Base-by-base conservation (phyloP, 2,888 invertebrate genomes). In the Marronus borbonicus region DNA sequence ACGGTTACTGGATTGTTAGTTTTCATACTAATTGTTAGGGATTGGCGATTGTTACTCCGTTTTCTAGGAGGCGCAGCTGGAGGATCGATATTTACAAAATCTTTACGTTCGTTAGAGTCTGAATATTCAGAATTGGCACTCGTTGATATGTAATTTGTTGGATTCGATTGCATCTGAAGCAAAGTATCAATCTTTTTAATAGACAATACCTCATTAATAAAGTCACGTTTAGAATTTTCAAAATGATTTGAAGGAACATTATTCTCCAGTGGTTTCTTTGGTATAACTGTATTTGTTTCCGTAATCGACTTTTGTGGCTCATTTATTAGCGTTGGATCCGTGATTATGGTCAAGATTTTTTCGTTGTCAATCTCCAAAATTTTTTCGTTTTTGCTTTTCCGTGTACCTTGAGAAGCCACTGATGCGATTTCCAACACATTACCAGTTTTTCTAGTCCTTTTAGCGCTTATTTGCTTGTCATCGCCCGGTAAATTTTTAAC, bases 31-130 rank as follows among this genome's bases (percentile, higher is more conserved):
- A 83, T 84, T 12, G 84, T 78, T 44, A 78, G 50, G 3, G 86
- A 86, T 81, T 84, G 85, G 79, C 88, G 88, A 72, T 86, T 87
- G 75, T 83, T 87, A 79, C 88, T 88, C 80, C 87, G 81, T 82
- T 88, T 89, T 78, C 89, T 83, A 31, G 89, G 89, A 49, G 89
- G 89, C 7, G 86, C 88, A 69, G 84, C 84, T 20, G 89, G 89
- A 58, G 88, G 87, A 20, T 72, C 72, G 4, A 10, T 44, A n/a
- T 69, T 55, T 2, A 20, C 20, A 58, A 60, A 24, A 28, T 31
- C n/a, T 14, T 8, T 58, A 1, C 10, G 8, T 31, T 60, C 58
- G 12, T 24, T 60, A 3, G 4, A 20, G 3, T 39, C 20, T 8
- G 14, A 39, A 12, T 20, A 8, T n/a, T 72, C 58, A 10, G 17